These are phyloP conservation scores for Hemiscyllium ocellatum DNA, from an alignment of 2,113 vertebrate species.

Conservation along the genomic window DNA sequence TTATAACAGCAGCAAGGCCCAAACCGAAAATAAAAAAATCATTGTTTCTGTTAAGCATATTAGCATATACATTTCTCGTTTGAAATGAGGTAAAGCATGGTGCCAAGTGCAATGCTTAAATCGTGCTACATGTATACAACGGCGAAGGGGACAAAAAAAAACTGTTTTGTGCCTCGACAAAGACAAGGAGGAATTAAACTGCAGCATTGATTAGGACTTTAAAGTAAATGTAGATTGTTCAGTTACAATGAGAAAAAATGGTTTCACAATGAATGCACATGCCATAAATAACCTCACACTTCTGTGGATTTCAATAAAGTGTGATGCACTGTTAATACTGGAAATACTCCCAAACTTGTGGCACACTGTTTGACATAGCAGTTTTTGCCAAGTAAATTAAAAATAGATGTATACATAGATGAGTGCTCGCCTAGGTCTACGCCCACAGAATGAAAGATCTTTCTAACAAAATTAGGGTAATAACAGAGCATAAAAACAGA, in stretches of 20 bases:
- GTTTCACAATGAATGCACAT: constrained; percentile 15
- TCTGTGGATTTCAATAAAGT: neutral
- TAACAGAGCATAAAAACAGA: neutral
- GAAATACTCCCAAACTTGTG: constrained; percentile 26
- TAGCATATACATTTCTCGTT: constrained; percentile 56
- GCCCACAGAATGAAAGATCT: neutral
- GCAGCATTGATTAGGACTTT: constrained; percentile 36
- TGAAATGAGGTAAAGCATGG: constrained; percentile 93
- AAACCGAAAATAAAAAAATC: constrained; percentile 53
- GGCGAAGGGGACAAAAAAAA: constrained; percentile 47
- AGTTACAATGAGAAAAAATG: constrained; percentile 25
- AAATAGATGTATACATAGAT: neutral
- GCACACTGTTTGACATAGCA: neutral
- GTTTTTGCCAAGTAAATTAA: neutral
- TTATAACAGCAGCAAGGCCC: constrained; percentile 78
- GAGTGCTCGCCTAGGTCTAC: neutral
- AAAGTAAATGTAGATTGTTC: constrained; percentile 21
- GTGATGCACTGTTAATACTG: constrained; percentile 26
- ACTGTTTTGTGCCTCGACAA: constrained; percentile 44
- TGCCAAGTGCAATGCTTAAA: constrained; percentile 82
- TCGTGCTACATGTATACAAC: constrained; percentile 81
- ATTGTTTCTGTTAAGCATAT: constrained; percentile 60
- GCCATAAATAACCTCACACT: neutral
- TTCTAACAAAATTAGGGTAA: neutral
- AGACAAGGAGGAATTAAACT: constrained; percentile 41